Conservation (phyloP, 1,140 invertebrate species). For the Listronotus bonariensis region DNA sequence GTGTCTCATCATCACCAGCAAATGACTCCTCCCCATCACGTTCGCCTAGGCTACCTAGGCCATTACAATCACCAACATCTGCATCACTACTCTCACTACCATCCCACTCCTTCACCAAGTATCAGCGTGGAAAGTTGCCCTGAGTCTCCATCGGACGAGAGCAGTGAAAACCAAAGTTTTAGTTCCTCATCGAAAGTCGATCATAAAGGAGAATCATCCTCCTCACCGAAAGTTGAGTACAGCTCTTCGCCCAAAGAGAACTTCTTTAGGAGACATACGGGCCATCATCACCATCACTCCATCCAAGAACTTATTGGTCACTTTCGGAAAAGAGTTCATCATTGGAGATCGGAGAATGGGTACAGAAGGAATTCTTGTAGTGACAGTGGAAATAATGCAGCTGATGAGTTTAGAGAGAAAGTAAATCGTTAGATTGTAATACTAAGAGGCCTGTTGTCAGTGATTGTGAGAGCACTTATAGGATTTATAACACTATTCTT, state of each 20-base stretch:
- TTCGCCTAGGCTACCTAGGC: constrained; percentile 28
- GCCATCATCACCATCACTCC: constrained; percentile 63
- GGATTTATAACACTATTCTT: constrained; percentile 79
- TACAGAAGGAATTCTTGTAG: constrained; percentile 57
- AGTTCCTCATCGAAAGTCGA: constrained; percentile 42
- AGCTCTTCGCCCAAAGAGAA: constrained; percentile 51
- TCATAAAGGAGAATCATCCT: constrained; percentile 18
- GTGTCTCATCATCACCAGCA: constrained; percentile 15
- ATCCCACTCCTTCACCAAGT: constrained; percentile 32
- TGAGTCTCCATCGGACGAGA: constrained; percentile 42
- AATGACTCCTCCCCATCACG: constrained; percentile 12
- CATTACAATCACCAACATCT: constrained; percentile 38
- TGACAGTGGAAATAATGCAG: constrained; percentile 57
- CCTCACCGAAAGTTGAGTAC: constrained; percentile 40
- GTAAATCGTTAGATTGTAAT: constrained; percentile 75
- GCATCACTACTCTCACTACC: constrained; percentile 30
- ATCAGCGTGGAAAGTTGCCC: constrained; percentile 47
- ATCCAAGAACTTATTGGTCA: constrained; percentile 75
- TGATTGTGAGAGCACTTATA: constrained; percentile 79
- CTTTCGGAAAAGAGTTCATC: constrained; percentile 69
- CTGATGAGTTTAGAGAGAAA: constrained; percentile 71
- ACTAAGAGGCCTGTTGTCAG: constrained; percentile 55
- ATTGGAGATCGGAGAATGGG: constrained; percentile 61
- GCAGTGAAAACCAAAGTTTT: constrained; percentile 46
- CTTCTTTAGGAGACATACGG: constrained; percentile 44